Evolutionary conservation across 2,113 vertebrate species (phyloP).

Genomic region (Hassar affinis): DNA sequence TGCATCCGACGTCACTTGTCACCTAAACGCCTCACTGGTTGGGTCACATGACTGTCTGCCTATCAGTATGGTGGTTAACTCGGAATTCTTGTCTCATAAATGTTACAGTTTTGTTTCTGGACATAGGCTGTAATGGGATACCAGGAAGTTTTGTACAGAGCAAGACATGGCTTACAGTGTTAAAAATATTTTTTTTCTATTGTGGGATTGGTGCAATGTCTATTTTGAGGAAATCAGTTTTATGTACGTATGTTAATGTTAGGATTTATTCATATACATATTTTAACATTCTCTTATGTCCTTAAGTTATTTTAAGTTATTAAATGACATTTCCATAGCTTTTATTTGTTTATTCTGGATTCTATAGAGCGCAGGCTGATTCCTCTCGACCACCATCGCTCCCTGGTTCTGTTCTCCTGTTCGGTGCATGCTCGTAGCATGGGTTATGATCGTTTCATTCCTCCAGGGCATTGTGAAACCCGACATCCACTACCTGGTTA

Average conservation of each 20-base stretch:
- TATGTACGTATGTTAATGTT: background rate
- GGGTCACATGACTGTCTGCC: constrained; percentile 47
- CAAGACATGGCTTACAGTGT: too few relatives aligned
- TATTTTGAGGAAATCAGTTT: background rate
- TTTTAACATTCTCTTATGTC: background rate
- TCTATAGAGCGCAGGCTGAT: background rate
- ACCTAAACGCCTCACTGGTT: constrained; percentile 45
- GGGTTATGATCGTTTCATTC: constrained; percentile 61
- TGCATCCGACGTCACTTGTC: constrained; percentile 59
- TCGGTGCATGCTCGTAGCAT: constrained; percentile 75
- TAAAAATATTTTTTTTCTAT: too few relatives aligned
- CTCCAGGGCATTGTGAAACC: constrained; percentile 59
- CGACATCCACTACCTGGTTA: constrained; percentile 54
- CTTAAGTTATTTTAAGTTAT: background rate
- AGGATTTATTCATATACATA: background rate
- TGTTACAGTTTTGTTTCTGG: background rate
- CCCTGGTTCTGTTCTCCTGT: constrained; percentile 58
- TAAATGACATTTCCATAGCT: background rate
- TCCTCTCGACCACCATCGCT: constrained; percentile 2
- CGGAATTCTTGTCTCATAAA: constrained; percentile 1
- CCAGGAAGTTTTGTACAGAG: too few relatives aligned
- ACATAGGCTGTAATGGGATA: background rate
- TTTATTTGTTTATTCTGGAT: background rate
- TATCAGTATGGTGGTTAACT: constrained; percentile 42
- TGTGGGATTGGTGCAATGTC: too few relatives aligned